Evolutionary conservation across 2,888 invertebrate genomes (phyloP), one percentile per base, ranked within the genome.

Genomic region (Aleiodes leptofemur): DNA sequence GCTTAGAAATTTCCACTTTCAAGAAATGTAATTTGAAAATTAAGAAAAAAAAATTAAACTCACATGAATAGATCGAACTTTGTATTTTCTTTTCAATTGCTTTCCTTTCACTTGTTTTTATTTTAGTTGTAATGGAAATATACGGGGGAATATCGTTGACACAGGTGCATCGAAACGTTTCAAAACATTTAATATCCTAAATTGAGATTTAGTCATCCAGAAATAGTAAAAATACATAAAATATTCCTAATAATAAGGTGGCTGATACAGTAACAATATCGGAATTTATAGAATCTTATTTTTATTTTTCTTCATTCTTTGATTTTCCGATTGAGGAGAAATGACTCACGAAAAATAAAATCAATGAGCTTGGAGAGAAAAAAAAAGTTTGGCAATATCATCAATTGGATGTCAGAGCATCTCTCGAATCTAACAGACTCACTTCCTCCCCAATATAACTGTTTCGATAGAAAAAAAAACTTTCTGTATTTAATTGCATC

Each of bases 151-250:
- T 43, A 48, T 23, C n/a, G 64, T 64, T 64, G 43, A 64, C 23
- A 38, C 64, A 64, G 64, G 64, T 64, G 64, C 64, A 38, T 61
- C 43, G 16, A 14, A n/a, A 64, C 48, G 64, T 48, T 64, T 9
- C 23, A 48, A 9, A 64, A 48, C 23, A 64, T 16, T 43, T 48
- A 16, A 64, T 64, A 16, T 16, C 43, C 64, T 64, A 64, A 64
- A 64, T 64, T 43, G 14, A 48, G 64, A 64, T 64, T 64, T 64
- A 11, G 43, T 11, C 5, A 2, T 23, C 43, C 48, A 43, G 64
- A 43, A 64, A 64, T 64, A 64, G 64, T 43, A n/a, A 38, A 14
- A 61, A 61, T 61, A 38, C 38, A 61, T 11, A 8, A 43, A 61
- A 14, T 61, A 43, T 61, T 43, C 7, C 61, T 61, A 61, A 61